Evolutionary conservation across 2,797 vertebrate species (phyloP), one percentile per base, ranked within the genome.

Genomic region (Ciconia nigra): DNA sequence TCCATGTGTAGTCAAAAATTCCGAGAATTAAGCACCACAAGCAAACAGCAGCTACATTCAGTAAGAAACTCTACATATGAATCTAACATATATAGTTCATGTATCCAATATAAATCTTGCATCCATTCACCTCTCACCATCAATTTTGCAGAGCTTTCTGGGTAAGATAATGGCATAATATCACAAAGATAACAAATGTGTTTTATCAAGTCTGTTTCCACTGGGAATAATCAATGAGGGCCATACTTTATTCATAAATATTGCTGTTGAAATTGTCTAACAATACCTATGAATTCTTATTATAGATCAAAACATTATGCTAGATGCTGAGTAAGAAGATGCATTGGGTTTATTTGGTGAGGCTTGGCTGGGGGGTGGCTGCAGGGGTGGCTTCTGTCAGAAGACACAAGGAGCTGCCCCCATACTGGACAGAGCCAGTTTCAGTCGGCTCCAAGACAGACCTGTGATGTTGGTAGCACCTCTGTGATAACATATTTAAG

Each of bases 391-490:
- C 8, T 47, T 82, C 10, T 59, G 6, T 37, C 20, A 47, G 20
- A 24, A 37, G 18, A 61, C n/a, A 47, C 14, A 20, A 39, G 55
- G 24, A 73, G 19, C 20, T 76, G 13, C 4, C 4, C 10, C 31
- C 12, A 21, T 5, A 6, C 47, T 35, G 55, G 33, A 42, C 2
- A 41, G 16, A 72, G 31, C 4, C 24, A 59, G 29, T 49, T 28
- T 29, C n/a, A 44, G 41, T 4, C 2, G 1, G 0, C 13, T 35
- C 10, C 16, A 14, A 37, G 24, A 15, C 2, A 8, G 8, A 62
- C 18, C 7, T 3, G 11, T 18, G 37, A 47, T 37, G 25, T 1
- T 26, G 26, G 10, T 39, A 62, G 4, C 1, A 4, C 3, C 3
- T 65, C 65, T 65, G 10, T 31, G 20, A 18, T 31, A 19, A 51